A percentile compares a stretch with the other conserved stretches of the same genome.
Conservation (phyloP, 2,888 invertebrate genomes). For the Magallana nippona region DNA sequence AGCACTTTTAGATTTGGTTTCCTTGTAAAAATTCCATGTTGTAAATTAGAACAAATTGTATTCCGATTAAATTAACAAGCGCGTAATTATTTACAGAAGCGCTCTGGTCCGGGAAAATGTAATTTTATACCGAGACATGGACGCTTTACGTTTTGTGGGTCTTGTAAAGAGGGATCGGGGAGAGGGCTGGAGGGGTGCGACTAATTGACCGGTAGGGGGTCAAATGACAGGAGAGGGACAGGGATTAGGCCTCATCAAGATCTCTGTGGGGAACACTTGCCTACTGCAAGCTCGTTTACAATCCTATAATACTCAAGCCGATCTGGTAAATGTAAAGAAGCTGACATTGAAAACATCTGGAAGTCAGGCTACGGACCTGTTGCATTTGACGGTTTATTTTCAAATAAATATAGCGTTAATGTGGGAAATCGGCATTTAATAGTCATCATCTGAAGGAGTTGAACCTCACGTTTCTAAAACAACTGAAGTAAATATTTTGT, state of each 20-base stretch:
- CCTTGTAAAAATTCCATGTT: constrained; percentile 59
- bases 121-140: constrained; percentile 31
- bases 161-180: constrained; percentile 30
- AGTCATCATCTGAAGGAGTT: constrained; percentile 18
- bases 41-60: constrained; percentile 63
- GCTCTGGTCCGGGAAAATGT: constrained; percentile 35
- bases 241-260: constrained; percentile 10
- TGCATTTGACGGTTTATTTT: constrained; percentile 35
- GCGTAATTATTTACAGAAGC: constrained; percentile 59
- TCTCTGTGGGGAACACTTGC: constrained; percentile 43
- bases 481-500: constrained; percentile 32
- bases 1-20: constrained; percentile 58
- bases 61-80: constrained; percentile 63
- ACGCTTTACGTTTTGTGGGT: not conserved
- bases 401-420: constrained; percentile 41
- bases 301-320: constrained; percentile 24
- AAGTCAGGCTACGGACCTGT: constrained; percentile 25
- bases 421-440: constrained; percentile 32
- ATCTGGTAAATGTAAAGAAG: constrained; percentile 26
- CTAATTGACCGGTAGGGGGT: constrained; percentile 46
- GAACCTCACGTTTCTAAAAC: constrained; percentile 27
- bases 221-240: constrained; percentile 42
- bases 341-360: constrained; percentile 54
- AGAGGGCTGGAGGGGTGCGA: constrained; percentile 41
- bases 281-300: constrained; percentile 19